Evolutionary conservation across 1,140 invertebrate genomes (phyloP), one percentile per base, ranked within the genome.

Genomic region (Plectus sambesii): DNA sequence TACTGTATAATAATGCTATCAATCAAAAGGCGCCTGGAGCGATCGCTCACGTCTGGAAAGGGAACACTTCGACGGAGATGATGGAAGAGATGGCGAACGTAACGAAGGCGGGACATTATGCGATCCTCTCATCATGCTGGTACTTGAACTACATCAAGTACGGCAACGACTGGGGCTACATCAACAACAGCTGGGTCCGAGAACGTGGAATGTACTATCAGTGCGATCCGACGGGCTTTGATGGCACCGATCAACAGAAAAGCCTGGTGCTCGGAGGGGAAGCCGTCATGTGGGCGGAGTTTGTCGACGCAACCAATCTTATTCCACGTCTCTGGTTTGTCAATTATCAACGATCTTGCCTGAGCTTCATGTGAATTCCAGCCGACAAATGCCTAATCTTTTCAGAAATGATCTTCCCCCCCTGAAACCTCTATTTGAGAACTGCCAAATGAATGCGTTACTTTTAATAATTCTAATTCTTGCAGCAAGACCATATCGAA

Each of bases 231-330:
- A 69, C 78, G 0, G 66, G 78, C 44, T 83, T 78, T 77, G 9
- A 70, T 54, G 45, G 66, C 49, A 69, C 51, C 17, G 54, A 47
- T 2, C 22, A 37, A 5, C 56, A 63, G 27, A 63, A 63, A 25
- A 41, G 43, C 52, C 19, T 43, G 15, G 9, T 44, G 2, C 62
- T 88, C 5, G 87, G 87, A 4, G 87, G 87, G 1, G 87, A 89
- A 70, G 81, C 84, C 2, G 86, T 83, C 60, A 84, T 90, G 80
- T 89, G 86, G 86, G 78, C 78, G 20, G 55, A 70, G 51, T 72
- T 62, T 39, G 64, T 70, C 6, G 70, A 70, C 40, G 58, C 46
- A 12, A 68, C 66, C 15, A 70, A 71, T 44, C 6, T 70, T 9
- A 36, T 70, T 8, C 17, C 49, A 1, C 39, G 55, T 23, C 37